Percentiles rank a stretch among this genome's conserved stretches.
Conservation (phyloP, 2,888 invertebrate species). For the Amphipoea oculea region DNA sequence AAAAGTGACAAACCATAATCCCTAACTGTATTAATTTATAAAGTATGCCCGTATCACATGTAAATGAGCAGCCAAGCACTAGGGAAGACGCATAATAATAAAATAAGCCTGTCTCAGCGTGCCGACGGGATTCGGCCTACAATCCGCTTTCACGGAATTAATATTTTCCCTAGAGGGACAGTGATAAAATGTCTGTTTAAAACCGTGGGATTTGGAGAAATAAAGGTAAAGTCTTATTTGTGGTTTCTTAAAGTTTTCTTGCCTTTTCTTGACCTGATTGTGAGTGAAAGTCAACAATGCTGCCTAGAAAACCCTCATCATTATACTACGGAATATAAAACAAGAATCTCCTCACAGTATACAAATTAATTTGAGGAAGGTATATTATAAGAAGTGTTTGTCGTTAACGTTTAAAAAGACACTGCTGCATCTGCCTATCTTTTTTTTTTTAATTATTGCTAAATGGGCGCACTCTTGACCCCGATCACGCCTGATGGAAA, state of each 20-base stretch:
- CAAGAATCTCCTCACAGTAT: not conserved
- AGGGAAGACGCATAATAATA: conserved; percentile 44
- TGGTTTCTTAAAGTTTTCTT: conserved; percentile 2
- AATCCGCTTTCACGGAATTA: conserved; percentile 64
- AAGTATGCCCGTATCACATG: conserved; percentile 55
- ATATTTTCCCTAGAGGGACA: conserved; percentile 56
- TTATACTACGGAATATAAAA: not conserved
- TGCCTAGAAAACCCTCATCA: not conserved
- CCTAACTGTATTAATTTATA: conserved; percentile 33
- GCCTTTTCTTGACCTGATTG: not conserved
- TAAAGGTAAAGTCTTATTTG: conserved; percentile 2
- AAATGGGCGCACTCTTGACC: too few relatives aligned
- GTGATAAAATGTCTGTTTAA: conserved; percentile 46
- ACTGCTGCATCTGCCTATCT: not conserved
- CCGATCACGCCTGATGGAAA: too few relatives aligned
- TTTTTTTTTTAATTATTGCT: too few relatives aligned
- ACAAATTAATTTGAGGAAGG: not conserved
- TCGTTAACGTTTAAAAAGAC: not conserved
- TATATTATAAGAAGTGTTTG: not conserved
- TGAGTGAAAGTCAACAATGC: not conserved
- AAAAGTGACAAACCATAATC: conserved; percentile 36
- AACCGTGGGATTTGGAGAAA: conserved; percentile 23
- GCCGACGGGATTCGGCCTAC: conserved; percentile 45
- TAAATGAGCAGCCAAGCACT: conserved; percentile 51
- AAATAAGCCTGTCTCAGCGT: conserved; percentile 49